phyloP scores from a whole-genome alignment of 2,888 invertebrate species.

The Bellardia bayeri region DNA sequence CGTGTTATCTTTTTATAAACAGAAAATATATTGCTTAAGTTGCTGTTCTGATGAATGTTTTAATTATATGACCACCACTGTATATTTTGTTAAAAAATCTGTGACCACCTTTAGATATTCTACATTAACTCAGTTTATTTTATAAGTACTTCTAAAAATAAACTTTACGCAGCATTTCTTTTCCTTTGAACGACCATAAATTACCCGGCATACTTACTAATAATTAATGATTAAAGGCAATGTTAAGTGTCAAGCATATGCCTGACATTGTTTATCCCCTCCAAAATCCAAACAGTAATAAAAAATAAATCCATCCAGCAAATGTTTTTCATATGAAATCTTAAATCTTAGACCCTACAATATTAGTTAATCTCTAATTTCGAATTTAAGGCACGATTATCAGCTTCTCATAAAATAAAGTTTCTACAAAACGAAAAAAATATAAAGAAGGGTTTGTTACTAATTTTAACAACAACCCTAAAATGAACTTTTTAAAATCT shows the following conservation, averaged over 20 bases:
- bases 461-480: not conserved
- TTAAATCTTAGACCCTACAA: not conserved
- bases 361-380: conserved; percentile 44
- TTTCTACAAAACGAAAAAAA: conserved; percentile 11
- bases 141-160: too few species aligned
- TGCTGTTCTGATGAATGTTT: too few species aligned
- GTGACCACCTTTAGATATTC: too few species aligned
- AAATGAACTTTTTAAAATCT: not conserved
- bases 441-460: not conserved
- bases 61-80: too few species aligned
- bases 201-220: not conserved
- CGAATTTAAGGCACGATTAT: conserved; percentile 54
- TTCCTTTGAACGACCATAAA: not conserved
- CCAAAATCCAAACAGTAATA: conserved; percentile 3
- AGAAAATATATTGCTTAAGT: too few species aligned
- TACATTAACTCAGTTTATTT: too few species aligned
- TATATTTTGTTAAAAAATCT: too few species aligned
- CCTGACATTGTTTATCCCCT: conserved; percentile 23
- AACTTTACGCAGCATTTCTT: not conserved
- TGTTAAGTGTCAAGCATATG: conserved; percentile 20
- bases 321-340: conserved; percentile 30
- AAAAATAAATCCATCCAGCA: not conserved
- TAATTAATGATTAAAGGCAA: conserved; percentile 26
- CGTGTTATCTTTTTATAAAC: too few species aligned
- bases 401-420: conserved; percentile 9